These are phyloP conservation scores for Trachymyrmex septentrionalis DNA, from an alignment of 1,140 invertebrate species.

Conservation along the genomic window DNA sequence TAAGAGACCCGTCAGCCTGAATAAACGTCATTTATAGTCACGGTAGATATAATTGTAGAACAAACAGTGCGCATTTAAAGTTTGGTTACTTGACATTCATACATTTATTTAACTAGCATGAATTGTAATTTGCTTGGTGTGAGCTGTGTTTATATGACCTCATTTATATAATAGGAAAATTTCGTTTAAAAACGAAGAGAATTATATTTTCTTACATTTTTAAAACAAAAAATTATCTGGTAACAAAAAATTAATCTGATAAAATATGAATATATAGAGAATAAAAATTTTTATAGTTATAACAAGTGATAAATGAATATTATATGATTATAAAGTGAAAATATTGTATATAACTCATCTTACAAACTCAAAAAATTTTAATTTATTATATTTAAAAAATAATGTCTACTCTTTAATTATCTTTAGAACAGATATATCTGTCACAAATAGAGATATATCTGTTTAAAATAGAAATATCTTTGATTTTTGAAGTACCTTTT, in stretches of 20 bases:
- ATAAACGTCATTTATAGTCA: not conserved
- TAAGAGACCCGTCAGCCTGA: not conserved
- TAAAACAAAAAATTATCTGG: not conserved
- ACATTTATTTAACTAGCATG: not conserved
- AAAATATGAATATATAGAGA: not conserved
- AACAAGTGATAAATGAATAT: not conserved
- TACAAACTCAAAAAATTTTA: not conserved
- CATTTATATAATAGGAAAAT: not conserved
- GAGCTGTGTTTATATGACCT: not conserved
- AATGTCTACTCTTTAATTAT: not conserved
- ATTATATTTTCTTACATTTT: constrained; percentile 2
- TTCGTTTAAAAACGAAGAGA: not conserved
- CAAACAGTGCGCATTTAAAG: not conserved
- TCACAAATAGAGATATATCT: not conserved
- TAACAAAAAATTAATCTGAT: not conserved
- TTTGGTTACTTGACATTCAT: not conserved
- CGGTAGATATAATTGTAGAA: not conserved
- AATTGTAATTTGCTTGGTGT: not conserved
- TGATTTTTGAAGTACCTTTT: not conserved
- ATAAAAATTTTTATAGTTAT: not conserved
- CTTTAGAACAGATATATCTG: not conserved
- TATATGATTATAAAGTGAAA: not conserved
- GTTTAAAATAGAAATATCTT: not conserved
- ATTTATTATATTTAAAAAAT: not conserved
- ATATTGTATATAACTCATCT: not conserved